Evolutionary conservation across 2,113 vertebrate genomes (phyloP).

Genomic region (Copsychus sechellarum): DNA sequence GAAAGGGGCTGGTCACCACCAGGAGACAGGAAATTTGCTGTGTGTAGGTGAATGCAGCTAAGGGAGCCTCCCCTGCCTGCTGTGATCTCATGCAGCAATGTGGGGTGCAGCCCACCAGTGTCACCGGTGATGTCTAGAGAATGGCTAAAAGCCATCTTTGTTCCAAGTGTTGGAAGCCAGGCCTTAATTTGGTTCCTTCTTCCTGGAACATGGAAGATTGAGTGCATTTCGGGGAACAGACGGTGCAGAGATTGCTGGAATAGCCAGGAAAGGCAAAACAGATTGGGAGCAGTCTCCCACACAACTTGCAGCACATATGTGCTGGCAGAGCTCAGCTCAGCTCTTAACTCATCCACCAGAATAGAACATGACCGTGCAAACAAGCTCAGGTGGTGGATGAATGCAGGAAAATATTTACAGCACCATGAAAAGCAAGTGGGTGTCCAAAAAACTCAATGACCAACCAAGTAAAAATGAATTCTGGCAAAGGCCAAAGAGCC

Average conservation of each 20-base stretch:
- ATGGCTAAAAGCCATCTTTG: slow-evolving; percentile 51
- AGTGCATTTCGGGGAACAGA: slow-evolving; percentile 27
- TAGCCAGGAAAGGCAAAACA: slow-evolving; percentile 38
- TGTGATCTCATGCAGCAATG: background rate
- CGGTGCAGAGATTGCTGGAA: slow-evolving; percentile 37
- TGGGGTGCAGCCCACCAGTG: background rate
- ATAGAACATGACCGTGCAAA: slow-evolving; percentile 9
- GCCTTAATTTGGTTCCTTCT: slow-evolving; percentile 23
- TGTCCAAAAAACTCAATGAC: background rate
- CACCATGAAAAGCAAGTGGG: background rate
- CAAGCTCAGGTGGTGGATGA: background rate
- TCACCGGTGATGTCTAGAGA: background rate
- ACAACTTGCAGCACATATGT: slow-evolving; percentile 46
- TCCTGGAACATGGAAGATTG: background rate
- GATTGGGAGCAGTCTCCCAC: slow-evolving; percentile 38
- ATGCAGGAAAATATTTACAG: slow-evolving; percentile 19
- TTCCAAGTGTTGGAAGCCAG: background rate
- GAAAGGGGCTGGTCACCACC: background rate
- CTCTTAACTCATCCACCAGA: slow-evolving; percentile 45
- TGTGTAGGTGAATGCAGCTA: background rate
- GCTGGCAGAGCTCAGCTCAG: slow-evolving; percentile 6
- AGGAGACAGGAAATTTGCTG: background rate
- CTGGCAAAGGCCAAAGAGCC: background rate
- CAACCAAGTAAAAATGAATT: background rate
- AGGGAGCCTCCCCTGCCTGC: background rate